Percentiles rank a stretch among this genome's conserved stretches.
These are phyloP conservation scores for Popillia japonica DNA, from an alignment of 1,140 invertebrate genomes.

Conservation along the genomic window DNA sequence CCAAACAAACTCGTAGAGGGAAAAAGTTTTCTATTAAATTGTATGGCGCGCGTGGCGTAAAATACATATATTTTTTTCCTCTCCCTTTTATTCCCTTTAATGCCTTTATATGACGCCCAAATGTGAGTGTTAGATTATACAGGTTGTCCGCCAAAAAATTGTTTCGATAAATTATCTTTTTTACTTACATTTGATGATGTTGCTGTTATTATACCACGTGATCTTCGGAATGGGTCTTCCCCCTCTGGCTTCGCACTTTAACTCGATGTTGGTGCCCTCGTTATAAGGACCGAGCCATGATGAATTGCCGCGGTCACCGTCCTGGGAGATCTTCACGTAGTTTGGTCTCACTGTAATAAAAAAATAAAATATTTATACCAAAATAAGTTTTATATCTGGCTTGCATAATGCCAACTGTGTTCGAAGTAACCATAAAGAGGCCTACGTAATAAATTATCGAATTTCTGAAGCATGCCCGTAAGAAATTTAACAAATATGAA, in stretches of 20 bases:
- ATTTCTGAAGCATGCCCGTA: not conserved
- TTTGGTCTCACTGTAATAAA: slow-evolving; percentile 75
- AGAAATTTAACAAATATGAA: not conserved
- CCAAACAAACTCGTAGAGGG: not conserved
- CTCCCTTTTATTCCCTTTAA: not conserved
- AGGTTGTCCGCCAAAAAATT: no score
- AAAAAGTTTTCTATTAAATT: slow-evolving; percentile 12
- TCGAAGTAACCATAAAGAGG: no score
- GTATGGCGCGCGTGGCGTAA: not conserved
- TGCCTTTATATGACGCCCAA: no score
- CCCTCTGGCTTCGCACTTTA: slow-evolving; percentile 75
- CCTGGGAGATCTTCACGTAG: slow-evolving; percentile 69
- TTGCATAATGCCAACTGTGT: no score
- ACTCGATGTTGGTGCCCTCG: no score
- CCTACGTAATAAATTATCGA: not conserved
- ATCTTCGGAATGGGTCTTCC: slow-evolving; percentile 81
- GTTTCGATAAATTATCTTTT: no score
- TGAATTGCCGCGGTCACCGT: slow-evolving; percentile 55
- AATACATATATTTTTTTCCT: not conserved
- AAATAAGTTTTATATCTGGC: no score
- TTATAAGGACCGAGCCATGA: slow-evolving; percentile 71
- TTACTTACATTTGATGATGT: slow-evolving; percentile 72
- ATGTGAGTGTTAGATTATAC: no score
- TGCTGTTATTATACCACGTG: slow-evolving; percentile 77
- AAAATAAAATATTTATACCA: no score